A percentile compares a stretch with the other conserved stretches of the same genome.
These are phyloP conservation scores for Sacculina carcini DNA, from an alignment of 2,888 invertebrate species.

Conservation along the genomic window DNA sequence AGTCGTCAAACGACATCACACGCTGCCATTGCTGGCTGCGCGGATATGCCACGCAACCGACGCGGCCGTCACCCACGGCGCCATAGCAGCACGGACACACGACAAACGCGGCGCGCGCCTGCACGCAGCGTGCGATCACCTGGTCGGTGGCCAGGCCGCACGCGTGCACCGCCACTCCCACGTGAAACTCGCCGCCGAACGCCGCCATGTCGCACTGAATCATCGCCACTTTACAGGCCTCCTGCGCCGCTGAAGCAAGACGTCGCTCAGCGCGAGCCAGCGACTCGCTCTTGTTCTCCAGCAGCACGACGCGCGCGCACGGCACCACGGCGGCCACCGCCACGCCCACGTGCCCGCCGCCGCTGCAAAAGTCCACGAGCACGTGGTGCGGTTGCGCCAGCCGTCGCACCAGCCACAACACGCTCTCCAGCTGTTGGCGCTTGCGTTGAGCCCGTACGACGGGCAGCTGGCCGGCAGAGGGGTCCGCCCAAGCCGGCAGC, in stretches of 20 bases:
- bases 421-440: slow-evolving; percentile 59
- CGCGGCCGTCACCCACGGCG: slow-evolving; percentile 48
- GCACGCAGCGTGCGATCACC: slow-evolving; percentile 55
- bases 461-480: slow-evolving; percentile 51
- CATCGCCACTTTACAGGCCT: slow-evolving; percentile 47
- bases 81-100: slow-evolving; percentile 89
- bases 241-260: slow-evolving; percentile 33
- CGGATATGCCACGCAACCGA: slow-evolving; percentile 54
- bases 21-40: slow-evolving; percentile 29
- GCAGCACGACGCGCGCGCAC: slow-evolving; percentile 43
- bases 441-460: slow-evolving; percentile 42
- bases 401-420: slow-evolving; percentile 44
- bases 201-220: slow-evolving; percentile 75
- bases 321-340: slow-evolving; percentile 53
- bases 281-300: slow-evolving; percentile 79
- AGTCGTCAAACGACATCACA: slow-evolving; percentile 27
- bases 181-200: slow-evolving; percentile 43
- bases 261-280: slow-evolving; percentile 42
- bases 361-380: slow-evolving; percentile 83
- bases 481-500: slow-evolving; percentile 46
- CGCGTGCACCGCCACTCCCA: slow-evolving; percentile 72
- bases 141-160: slow-evolving; percentile 86
- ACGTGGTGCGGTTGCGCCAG: slow-evolving; percentile 36
- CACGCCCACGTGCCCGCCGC: slow-evolving; percentile 76
- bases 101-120: slow-evolving; percentile 49